Conservation (phyloP, 2,888 invertebrate species). For the Phengaris alcon region DNA sequence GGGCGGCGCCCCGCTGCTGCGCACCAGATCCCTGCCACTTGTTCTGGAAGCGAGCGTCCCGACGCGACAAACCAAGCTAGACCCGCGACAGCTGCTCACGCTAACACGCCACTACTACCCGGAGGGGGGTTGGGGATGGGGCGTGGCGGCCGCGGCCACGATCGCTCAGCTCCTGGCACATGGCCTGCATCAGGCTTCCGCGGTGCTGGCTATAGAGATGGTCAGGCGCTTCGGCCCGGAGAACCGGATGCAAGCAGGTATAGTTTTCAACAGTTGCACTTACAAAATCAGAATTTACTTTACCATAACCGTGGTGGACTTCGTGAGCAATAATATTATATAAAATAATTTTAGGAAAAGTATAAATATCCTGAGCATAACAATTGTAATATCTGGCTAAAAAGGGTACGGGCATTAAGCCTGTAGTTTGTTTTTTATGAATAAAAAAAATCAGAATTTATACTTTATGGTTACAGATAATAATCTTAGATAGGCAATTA, state of each 20-base stretch:
- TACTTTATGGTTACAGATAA: too few species aligned
- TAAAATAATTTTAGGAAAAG: too few species aligned
- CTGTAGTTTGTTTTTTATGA: too few species aligned
- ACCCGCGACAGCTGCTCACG: slow-evolving; percentile 81
- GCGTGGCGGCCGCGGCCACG: slow-evolving; percentile 85
- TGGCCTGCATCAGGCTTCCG: slow-evolving; percentile 85
- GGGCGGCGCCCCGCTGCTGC: slow-evolving; percentile 80
- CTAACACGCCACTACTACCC: slow-evolving; percentile 91
- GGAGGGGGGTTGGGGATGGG: slow-evolving; percentile 94
- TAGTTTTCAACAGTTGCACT: slow-evolving; percentile 13
- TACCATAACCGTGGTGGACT: too few species aligned
- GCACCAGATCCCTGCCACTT: slow-evolving; percentile 84
- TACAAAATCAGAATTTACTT: neutral
- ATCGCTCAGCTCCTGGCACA: slow-evolving; percentile 86
- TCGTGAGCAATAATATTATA: too few species aligned
- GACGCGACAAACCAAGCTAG: slow-evolving; percentile 70
- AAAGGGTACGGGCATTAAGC: too few species aligned
- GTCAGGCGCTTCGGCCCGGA: slow-evolving; percentile 80
- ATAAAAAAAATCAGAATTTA: too few species aligned
- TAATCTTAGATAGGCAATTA: too few species aligned
- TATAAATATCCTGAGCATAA: too few species aligned
- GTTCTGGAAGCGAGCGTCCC: slow-evolving; percentile 76
- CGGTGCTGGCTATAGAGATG: slow-evolving; percentile 80
- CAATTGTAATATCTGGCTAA: too few species aligned
- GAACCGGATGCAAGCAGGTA: slow-evolving; percentile 83